Evolutionary conservation across 2,113 vertebrate genomes (phyloP), one percentile per base, ranked within the genome.

Genomic region (Bubo scandiacus): DNA sequence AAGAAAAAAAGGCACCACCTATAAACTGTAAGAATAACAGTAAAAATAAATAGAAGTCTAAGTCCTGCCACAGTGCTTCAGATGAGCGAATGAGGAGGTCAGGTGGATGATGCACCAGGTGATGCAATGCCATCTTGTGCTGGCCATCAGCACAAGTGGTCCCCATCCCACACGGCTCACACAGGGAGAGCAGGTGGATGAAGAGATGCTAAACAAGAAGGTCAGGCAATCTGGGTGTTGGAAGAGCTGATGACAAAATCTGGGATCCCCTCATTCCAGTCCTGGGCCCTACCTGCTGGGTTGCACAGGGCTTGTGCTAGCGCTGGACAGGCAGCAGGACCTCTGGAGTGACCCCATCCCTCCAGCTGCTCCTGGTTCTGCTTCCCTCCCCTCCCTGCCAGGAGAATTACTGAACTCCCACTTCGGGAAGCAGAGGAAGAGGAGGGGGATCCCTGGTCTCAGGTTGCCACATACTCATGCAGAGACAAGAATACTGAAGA

Each of bases 91-190:
- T 0, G 0, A 77, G 16, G 38, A 65, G 21, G 18, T 58, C 22
- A 30, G 21, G 34, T 47, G 8, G 29, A 25, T 54, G 34, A 71
- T 25, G 40, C 20, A 43, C 15, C 36, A 59, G 30, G 51, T 52
- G 26, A 72, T 49, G 58, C n/a, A 88, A 90, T 83, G 17, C 23
- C 26, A 36, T 58, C 22, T 67, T 58, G 10, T 26, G 7, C 15
- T 54, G 23, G 27, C 7, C 13, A 13, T 65, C 30, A 62, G 63
- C 38, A 38, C 38, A 86, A 49, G 10, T 5, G 9, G 26, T 49
- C 34, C 29, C 34, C 12, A 36, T 2, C 6, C 18, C 29, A 30
- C 32, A 11, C 0, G 2, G 30, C 16, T 63, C 5, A 1, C 9
- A 18, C 15, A 2, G 3, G n/a, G 25, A 73, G 23, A 88, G 17